Conservation (phyloP, 2,113 vertebrate species). For the Regulus satrapa region DNA sequence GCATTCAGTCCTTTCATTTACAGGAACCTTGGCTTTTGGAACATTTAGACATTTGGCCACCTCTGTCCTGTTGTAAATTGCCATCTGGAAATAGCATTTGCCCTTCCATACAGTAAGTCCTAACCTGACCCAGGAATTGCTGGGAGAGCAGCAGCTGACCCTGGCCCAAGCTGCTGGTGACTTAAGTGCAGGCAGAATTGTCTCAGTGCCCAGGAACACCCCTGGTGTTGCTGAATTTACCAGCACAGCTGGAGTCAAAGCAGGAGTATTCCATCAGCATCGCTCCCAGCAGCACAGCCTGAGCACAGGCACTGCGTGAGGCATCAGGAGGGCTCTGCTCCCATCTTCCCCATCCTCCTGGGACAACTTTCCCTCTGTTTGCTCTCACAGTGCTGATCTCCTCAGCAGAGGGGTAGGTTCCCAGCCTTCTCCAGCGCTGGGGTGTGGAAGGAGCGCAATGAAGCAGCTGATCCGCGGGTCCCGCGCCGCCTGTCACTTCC, state of each 20-base stretch:
- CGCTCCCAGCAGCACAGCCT: background rate
- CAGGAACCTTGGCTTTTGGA: background rate
- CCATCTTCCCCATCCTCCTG: background rate
- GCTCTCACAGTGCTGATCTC: background rate
- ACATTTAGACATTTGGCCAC: background rate
- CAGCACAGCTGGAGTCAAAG: background rate
- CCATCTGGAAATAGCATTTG: background rate
- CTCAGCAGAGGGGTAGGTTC: background rate
- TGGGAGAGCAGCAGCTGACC: background rate
- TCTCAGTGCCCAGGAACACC: background rate
- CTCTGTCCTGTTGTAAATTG: background rate
- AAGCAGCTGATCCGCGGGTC: background rate
- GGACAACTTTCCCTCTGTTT: background rate
- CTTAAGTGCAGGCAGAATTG: background rate
- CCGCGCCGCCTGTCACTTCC: slow-evolving; percentile 22
- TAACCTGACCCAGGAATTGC: background rate
- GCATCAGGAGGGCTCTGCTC: rapidly evolving
- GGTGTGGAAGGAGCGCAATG: background rate
- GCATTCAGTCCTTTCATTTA: background rate
- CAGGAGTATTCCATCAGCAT: background rate
- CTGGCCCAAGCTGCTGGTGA: background rate
- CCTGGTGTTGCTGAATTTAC: background rate
- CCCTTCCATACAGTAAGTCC: background rate
- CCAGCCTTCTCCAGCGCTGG: background rate
- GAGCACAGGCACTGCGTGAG: background rate